phyloP scores from a whole-genome alignment of 2,888 invertebrate species.

The Lasioglossum oenotherae region DNA sequence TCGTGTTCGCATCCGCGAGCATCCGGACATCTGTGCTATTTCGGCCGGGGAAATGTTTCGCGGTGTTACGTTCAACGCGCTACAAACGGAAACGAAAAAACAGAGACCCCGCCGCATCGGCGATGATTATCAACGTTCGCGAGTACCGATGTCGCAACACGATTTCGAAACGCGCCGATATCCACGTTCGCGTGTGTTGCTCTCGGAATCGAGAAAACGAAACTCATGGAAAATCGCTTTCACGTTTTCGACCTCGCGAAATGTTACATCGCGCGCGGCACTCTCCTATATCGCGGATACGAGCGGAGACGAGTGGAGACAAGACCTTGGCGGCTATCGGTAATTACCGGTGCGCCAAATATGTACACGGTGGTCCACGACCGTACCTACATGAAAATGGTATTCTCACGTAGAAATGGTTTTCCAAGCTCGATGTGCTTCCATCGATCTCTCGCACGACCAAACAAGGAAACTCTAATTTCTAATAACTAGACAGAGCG shows the following conservation, averaged over 20 bases:
- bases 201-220: not conserved
- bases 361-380: not conserved
- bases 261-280: not conserved
- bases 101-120: not conserved
- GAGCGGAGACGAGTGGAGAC: not conserved
- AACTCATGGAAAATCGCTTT: not conserved
- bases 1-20: conserved; percentile 29
- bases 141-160: not conserved
- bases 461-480: not conserved
- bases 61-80: conserved; percentile 19
- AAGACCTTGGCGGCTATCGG: conserved; percentile 6
- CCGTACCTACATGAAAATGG: not conserved
- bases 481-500: not conserved
- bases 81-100: conserved; percentile 2
- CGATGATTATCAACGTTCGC: not conserved
- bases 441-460: not conserved
- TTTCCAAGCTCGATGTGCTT: too few species aligned
- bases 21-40: conserved; percentile 40
- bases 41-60: conserved; percentile 11
- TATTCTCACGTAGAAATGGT: not conserved
- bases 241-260: not conserved
- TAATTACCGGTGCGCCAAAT: conserved; percentile 6
- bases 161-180: conserved; percentile 1
- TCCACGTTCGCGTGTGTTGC: not conserved
- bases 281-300: not conserved